Percentiles rank a stretch among this genome's conserved stretches.
phyloP scores from a whole-genome alignment of 2,797 vertebrate genomes.

The Benthosema pterotum region DNA sequence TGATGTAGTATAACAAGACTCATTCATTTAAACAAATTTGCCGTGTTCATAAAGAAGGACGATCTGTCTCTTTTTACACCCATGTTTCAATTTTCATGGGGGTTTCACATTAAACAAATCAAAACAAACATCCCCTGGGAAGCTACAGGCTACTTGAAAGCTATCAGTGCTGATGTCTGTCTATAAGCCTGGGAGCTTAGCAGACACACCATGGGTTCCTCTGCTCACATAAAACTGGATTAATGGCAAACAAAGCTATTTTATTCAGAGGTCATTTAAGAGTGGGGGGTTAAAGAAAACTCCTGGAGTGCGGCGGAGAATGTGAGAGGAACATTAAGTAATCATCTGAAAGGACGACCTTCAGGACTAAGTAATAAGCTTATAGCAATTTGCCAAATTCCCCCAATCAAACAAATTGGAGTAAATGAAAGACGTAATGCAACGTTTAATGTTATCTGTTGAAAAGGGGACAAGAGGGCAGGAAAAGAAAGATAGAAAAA shows the following conservation, averaged over 20 bases:
- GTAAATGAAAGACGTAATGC: slow-evolving; percentile 68
- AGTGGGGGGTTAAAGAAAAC: slow-evolving; percentile 71
- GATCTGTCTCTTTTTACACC: slow-evolving; percentile 30
- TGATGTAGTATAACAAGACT: slow-evolving; percentile 11
- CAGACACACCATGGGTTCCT: slow-evolving; percentile 64
- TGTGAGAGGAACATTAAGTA: slow-evolving; percentile 79
- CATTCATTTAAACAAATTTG: slow-evolving; percentile 1
- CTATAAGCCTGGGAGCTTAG: slow-evolving; percentile 70
- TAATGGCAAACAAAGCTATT: slow-evolving; percentile 83
- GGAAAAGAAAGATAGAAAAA: slow-evolving; percentile 8
- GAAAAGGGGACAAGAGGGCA: slow-evolving; percentile 22
- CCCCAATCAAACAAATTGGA: slow-evolving; percentile 77
- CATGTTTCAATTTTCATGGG: slow-evolving; percentile 53
- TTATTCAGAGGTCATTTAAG: slow-evolving; percentile 80
- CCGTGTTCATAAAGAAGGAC: slow-evolving; percentile 20
- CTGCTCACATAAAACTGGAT: slow-evolving; percentile 75
- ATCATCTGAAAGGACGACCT: slow-evolving; percentile 77
- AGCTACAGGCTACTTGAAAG: slow-evolving; percentile 58
- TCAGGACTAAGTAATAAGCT: slow-evolving; percentile 79
- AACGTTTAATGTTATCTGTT: slow-evolving; percentile 50
- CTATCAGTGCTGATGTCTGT: slow-evolving; percentile 66
- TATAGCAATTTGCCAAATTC: slow-evolving; percentile 72
- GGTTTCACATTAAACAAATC: slow-evolving; percentile 43
- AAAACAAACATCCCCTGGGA: too few species aligned
- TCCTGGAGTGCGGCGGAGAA: slow-evolving; percentile 70